phyloP scores from a whole-genome alignment of 2,888 invertebrate genomes.

The Microplitis manilae region DNA sequence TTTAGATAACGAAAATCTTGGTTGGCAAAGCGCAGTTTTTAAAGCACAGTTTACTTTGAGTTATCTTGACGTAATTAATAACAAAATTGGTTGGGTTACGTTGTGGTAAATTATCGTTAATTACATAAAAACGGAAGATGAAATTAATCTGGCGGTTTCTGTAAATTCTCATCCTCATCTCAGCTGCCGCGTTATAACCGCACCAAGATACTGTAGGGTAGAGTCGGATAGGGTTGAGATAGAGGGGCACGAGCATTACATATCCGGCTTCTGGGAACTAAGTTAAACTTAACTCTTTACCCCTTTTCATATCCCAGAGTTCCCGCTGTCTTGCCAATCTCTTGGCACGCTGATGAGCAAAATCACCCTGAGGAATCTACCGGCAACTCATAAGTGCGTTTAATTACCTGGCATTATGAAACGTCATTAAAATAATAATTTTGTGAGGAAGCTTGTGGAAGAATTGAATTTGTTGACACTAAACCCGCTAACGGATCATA shows the following conservation, averaged over 20 bases:
- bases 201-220: slow-evolving; percentile 35
- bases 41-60: neutral
- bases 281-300: slow-evolving; percentile 52
- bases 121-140: slow-evolving; percentile 63
- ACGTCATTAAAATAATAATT: neutral
- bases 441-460: neutral
- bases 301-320: slow-evolving; percentile 40
- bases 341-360: neutral
- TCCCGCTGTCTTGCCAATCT: slow-evolving; percentile 10
- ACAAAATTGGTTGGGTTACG: neutral
- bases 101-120: slow-evolving; percentile 50
- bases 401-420: slow-evolving; percentile 6
- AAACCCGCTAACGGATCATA: neutral
- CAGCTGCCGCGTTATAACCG: neutral
- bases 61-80: slow-evolving; percentile 10
- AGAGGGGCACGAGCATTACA: slow-evolving; percentile 60
- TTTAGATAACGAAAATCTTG: neutral
- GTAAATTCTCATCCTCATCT: neutral
- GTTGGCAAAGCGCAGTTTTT: neutral
- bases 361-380: slow-evolving; percentile 13
- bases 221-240: too few species aligned
- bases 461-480: neutral
- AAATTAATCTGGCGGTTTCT: slow-evolving; percentile 62
- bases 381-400: slow-evolving; percentile 2
- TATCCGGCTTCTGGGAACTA: slow-evolving; percentile 62